Evolutionary conservation across 2,113 vertebrate genomes (phyloP).

Genomic region (Nicator chloris): DNA sequence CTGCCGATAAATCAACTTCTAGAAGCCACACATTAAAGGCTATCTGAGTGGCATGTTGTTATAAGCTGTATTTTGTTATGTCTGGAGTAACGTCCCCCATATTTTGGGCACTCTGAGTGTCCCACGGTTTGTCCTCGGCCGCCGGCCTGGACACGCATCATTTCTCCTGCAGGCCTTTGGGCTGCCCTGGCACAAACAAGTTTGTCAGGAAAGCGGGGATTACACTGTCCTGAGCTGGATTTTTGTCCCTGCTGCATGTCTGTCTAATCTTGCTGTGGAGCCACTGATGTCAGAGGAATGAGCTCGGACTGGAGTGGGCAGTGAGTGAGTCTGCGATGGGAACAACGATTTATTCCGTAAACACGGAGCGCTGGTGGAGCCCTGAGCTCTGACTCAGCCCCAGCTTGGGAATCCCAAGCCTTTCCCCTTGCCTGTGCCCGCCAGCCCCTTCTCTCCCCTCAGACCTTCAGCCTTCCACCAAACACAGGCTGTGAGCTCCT

Average conservation of each 20-base stretch:
- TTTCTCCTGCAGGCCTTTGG: neutral
- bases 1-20: conserved; percentile 3
- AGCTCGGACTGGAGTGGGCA: neutral
- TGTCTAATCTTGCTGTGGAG: neutral
- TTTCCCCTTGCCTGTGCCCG: neutral
- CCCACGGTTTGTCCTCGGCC: fast-evolving
- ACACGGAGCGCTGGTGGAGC: fast-evolving
- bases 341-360: neutral
- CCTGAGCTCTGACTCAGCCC: neutral
- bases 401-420: neutral
- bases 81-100: neutral
- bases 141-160: fast-evolving
- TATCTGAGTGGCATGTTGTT: fast-evolving
- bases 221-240: neutral
- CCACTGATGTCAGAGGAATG: neutral
- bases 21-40: neutral
- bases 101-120: neutral
- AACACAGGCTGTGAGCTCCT: neutral
- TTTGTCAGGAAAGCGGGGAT: neutral
- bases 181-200: neutral
- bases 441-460: neutral
- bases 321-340: neutral
- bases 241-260: neutral
- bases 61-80: neutral
- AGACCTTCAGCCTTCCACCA: neutral